These are phyloP conservation scores for Bembecia ichneumoniformis DNA, from an alignment of 2,888 invertebrate species.

Conservation along the genomic window DNA sequence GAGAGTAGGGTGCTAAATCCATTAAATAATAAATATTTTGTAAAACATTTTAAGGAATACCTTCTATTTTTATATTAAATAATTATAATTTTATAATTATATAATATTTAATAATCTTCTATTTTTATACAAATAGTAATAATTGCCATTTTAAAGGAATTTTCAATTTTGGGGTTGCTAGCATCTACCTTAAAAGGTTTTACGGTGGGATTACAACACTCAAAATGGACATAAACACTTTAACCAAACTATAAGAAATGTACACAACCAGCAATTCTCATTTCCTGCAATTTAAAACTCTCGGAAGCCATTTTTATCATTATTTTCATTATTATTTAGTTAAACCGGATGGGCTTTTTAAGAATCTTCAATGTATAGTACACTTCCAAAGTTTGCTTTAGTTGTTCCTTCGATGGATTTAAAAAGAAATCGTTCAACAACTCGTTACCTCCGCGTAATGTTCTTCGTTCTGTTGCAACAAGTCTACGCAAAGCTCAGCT, in stretches of 20 bases:
- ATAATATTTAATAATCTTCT: neutral
- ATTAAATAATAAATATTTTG: conserved; percentile 42
- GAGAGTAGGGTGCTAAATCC: conserved; percentile 59
- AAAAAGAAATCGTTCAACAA: neutral
- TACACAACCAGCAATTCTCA: conserved; percentile 2
- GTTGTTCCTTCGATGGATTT: conserved; percentile 15
- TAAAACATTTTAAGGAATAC: conserved; percentile 26
- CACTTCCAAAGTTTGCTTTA: conserved; percentile 4
- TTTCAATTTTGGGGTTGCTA: neutral
- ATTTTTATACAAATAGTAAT: neutral
- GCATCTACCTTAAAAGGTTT: conserved; percentile 29
- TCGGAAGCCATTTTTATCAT: too few species aligned
- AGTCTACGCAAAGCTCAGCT: conserved; percentile 97
- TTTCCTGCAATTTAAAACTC: neutral
- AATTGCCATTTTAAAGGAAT: neutral
- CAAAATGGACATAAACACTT: conserved; percentile 36
- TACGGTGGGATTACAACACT: conserved; percentile 48
- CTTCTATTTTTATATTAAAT: neutral
- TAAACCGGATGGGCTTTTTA: too few species aligned
- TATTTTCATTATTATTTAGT: conserved; percentile 3
- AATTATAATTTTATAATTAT: neutral
- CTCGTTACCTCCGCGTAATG: conserved; percentile 96
- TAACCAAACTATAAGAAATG: conserved; percentile 27
- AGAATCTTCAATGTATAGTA: conserved; percentile 15
- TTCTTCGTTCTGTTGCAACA: conserved; percentile 99